A percentile compares a stretch with the other conserved stretches of the same genome.
These are phyloP conservation scores for Ciconia stormi DNA, from an alignment of 2,113 vertebrate species.

Conservation along the genomic window DNA sequence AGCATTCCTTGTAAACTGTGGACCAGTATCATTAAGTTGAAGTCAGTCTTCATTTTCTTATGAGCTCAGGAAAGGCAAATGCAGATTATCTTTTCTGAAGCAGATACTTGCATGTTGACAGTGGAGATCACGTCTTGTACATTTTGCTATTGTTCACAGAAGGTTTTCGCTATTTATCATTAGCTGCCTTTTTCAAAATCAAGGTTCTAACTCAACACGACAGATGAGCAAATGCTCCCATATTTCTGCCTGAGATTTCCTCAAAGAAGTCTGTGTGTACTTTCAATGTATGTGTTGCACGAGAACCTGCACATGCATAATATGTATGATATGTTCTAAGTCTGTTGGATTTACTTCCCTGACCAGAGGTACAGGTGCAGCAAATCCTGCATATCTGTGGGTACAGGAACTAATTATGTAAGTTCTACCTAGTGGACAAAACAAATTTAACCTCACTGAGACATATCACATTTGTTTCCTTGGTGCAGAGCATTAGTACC, in stretches of 20 bases:
- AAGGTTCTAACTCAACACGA: background rate
- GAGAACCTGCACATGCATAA: background rate
- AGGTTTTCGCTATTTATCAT: background rate
- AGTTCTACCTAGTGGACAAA: background rate
- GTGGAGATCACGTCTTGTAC: background rate
- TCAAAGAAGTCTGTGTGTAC: background rate
- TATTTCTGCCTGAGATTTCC: background rate
- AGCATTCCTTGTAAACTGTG: background rate
- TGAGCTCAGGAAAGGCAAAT: background rate
- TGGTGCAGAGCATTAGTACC: background rate
- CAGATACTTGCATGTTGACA: background rate
- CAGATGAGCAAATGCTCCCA: background rate
- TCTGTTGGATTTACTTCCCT: background rate
- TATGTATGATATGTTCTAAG: background rate
- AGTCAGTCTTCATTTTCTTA: background rate
- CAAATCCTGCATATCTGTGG: background rate
- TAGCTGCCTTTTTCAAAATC: background rate
- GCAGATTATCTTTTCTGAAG: background rate
- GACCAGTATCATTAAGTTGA: background rate
- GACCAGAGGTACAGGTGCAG: background rate
- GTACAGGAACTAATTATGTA: background rate
- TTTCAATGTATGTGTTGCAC: background rate
- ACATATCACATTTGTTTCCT: background rate
- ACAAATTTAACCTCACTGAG: background rate
- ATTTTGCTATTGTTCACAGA: background rate